phyloP scores from a whole-genome alignment of 2,113 vertebrate genomes.

The Amblyornis subalaris region DNA sequence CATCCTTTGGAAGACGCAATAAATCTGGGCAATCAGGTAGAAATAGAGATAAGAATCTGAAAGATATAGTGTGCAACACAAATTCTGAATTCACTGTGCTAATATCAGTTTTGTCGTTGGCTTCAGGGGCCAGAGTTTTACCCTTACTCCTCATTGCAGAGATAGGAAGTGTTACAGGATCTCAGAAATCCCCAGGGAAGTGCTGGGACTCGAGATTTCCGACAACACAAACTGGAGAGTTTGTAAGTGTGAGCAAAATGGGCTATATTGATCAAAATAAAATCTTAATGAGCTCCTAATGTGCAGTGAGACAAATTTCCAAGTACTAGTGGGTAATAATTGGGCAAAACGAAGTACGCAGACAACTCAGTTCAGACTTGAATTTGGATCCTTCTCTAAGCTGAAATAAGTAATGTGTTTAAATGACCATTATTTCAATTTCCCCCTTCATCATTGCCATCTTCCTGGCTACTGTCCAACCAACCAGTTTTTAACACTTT shows the following conservation, averaged over 20 bases:
- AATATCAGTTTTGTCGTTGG: neutral
- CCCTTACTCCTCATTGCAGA: neutral
- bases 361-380: neutral
- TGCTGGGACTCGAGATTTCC: neutral
- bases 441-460: neutral
- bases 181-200: neutral
- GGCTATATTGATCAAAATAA: neutral
- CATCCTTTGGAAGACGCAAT: conserved; percentile 12
- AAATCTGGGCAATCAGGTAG: conserved; percentile 32
- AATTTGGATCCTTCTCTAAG: neutral
- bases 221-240: neutral
- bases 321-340: neutral
- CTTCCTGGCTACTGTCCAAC: neutral
- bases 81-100: neutral
- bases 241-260: neutral
- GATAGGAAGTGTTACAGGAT: neutral
- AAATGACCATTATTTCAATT: neutral
- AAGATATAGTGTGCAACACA: neutral
- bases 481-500: neutral
- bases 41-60: neutral
- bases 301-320: neutral
- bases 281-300: neutral
- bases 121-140: neutral
- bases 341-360: neutral
- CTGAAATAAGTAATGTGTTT: neutral